Evolutionary conservation across 2,888 invertebrate species (phyloP).

Genomic region (Amphipoea oculea): DNA sequence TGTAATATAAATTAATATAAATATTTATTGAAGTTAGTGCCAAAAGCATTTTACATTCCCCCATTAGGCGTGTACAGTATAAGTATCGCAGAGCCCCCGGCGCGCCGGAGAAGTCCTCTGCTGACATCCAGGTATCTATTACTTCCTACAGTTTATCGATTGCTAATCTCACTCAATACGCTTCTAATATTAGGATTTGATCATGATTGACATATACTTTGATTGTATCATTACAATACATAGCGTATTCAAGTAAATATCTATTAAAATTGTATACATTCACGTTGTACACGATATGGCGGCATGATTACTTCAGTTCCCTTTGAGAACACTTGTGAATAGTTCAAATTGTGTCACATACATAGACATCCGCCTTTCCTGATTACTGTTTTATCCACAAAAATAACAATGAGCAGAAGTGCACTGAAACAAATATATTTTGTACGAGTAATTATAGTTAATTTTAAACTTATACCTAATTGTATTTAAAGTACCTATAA

Average conservation of each 20-base stretch:
- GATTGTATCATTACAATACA: slow-evolving; percentile 62
- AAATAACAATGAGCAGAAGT: slow-evolving; percentile 71
- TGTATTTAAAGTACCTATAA: slow-evolving; percentile 79
- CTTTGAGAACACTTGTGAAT: slow-evolving; percentile 61
- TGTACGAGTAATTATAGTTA: slow-evolving; percentile 84
- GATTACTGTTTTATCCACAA: slow-evolving; percentile 69
- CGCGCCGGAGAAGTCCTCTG: slow-evolving; percentile 47
- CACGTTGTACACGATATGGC: slow-evolving; percentile 61
- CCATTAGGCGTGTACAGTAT: slow-evolving; percentile 78
- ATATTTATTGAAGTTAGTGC: slow-evolving; percentile 89
- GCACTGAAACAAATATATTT: slow-evolving; percentile 84
- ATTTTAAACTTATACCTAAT: slow-evolving; percentile 80
- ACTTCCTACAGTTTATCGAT: slow-evolving; percentile 69
- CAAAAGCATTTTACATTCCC: slow-evolving; percentile 87
- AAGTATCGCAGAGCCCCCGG: slow-evolving; percentile 67
- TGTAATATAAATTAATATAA: slow-evolving; percentile 82
- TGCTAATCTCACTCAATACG: slow-evolving; percentile 79
- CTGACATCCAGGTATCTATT: slow-evolving; percentile 62
- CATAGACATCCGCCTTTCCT: slow-evolving; percentile 69
- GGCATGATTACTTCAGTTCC: slow-evolving; percentile 36
- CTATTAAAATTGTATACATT: slow-evolving; percentile 65
- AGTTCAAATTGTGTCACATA: slow-evolving; percentile 64
- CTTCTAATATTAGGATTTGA: slow-evolving; percentile 82
- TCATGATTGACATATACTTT: slow-evolving; percentile 66
- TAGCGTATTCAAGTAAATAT: slow-evolving; percentile 63